Evolutionary conservation across 1,140 invertebrate genomes (phyloP).

Genomic region (Littorina saxatilis): DNA sequence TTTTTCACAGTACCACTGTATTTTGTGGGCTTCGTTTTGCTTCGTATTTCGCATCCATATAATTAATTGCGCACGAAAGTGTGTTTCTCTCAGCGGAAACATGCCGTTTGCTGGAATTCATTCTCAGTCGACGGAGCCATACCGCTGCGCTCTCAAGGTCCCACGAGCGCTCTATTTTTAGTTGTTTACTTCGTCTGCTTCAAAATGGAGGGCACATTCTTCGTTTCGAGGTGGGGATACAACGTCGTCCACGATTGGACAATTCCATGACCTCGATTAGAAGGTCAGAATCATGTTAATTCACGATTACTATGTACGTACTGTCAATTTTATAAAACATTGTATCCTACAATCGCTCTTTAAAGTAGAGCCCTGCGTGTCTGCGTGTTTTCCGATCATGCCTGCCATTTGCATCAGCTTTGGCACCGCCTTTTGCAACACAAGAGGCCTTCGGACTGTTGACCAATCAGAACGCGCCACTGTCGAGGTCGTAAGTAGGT

Average conservation of each 20-base stretch:
- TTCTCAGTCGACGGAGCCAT: background rate
- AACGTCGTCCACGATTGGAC: slow-evolving; percentile 26
- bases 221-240: slow-evolving; percentile 1
- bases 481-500: slow-evolving; percentile 40
- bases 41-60: too few species aligned
- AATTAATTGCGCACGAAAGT: too few species aligned
- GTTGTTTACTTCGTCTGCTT: slow-evolving; percentile 39
- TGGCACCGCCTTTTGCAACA: slow-evolving; percentile 13
- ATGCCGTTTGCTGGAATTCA: too few species aligned
- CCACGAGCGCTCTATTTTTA: slow-evolving; percentile 36
- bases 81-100: too few species aligned
- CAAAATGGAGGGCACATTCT: slow-evolving; percentile 30
- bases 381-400: background rate
- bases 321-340: background rate
- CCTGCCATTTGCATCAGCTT: background rate
- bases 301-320: background rate
- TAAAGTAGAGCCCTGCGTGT: background rate
- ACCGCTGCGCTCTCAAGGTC: slow-evolving; percentile 28
- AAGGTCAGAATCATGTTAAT: slow-evolving; percentile 26
- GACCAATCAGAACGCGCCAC: slow-evolving; percentile 36
- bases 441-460: slow-evolving; percentile 10
- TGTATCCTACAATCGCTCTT: background rate
- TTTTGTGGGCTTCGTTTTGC: too few species aligned
- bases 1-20: too few species aligned
- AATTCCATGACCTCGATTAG: slow-evolving; percentile 32